Conservation (phyloP, 2,113 vertebrate species). For the Probosciger aterrimus region DNA sequence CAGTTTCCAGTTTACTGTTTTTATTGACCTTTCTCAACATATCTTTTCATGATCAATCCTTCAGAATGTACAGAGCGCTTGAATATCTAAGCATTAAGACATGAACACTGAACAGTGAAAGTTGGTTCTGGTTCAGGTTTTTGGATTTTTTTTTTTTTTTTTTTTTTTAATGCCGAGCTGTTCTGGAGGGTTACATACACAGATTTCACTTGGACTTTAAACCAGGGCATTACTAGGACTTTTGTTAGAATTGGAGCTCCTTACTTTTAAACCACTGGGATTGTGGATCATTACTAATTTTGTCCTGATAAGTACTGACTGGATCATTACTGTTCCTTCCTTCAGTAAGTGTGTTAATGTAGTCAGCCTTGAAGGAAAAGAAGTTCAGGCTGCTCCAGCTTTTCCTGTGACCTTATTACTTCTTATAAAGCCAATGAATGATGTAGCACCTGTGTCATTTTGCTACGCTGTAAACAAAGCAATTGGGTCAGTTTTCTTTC, state of each 20-base stretch:
- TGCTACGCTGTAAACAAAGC: neutral
- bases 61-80: neutral
- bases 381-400: neutral
- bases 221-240: conserved; percentile 22
- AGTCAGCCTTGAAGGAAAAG: neutral
- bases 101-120: neutral
- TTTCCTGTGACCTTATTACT: neutral
- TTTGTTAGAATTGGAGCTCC: conserved; percentile 5
- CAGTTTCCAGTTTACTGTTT: neutral
- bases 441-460: neutral
- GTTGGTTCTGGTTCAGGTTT: neutral
- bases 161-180: neutral
- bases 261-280: conserved; percentile 18
- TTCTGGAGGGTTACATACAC: neutral
- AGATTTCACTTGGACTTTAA: conserved; percentile 22
- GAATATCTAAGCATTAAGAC: neutral
- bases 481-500: neutral
- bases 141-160: neutral
- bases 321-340: neutral
- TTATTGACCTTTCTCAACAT: neutral
- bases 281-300: conserved; percentile 22
- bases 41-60: neutral
- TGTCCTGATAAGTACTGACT: conserved; percentile 4
- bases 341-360: neutral
- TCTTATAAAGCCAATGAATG: neutral